Conservation (phyloP, 2,888 invertebrate species). For the Protophormia terraenovae region DNA sequence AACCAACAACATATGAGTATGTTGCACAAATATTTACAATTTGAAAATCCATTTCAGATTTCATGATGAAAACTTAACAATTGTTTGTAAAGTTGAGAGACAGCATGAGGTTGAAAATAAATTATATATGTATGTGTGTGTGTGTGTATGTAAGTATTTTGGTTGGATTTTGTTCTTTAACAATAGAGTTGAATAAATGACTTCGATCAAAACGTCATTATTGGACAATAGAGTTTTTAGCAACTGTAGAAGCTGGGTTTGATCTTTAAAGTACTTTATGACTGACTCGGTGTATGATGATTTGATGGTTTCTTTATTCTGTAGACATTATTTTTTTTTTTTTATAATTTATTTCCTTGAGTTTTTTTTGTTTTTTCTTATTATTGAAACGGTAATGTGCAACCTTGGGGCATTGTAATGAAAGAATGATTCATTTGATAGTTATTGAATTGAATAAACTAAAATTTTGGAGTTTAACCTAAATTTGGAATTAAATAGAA, state of each 20-base stretch:
- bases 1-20: constrained; percentile 34
- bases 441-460: not conserved
- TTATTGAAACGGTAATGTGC: not conserved
- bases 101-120: constrained; percentile 36
- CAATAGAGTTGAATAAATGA: constrained; percentile 61
- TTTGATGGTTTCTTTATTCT: constrained; percentile 37
- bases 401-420: not conserved
- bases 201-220: constrained; percentile 68
- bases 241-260: constrained; percentile 65
- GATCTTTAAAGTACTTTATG: constrained; percentile 42
- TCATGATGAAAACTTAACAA: constrained; percentile 51
- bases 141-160: too few relatives aligned
- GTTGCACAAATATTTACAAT: constrained; percentile 54
- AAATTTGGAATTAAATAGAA: too few relatives aligned
- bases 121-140: not conserved
- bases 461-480: too few relatives aligned
- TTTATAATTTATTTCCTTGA: constrained; percentile 30
- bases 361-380: not conserved
- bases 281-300: constrained; percentile 34
- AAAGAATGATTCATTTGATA: not conserved
- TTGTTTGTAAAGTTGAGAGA: constrained; percentile 45
- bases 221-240: constrained; percentile 65
- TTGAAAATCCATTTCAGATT: constrained; percentile 38
- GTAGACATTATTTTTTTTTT: constrained; percentile 29
- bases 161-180: constrained; percentile 42